Conservation (phyloP, 92 coral and sea anemone genomes). For the Phymanthus crucifer region DNA sequence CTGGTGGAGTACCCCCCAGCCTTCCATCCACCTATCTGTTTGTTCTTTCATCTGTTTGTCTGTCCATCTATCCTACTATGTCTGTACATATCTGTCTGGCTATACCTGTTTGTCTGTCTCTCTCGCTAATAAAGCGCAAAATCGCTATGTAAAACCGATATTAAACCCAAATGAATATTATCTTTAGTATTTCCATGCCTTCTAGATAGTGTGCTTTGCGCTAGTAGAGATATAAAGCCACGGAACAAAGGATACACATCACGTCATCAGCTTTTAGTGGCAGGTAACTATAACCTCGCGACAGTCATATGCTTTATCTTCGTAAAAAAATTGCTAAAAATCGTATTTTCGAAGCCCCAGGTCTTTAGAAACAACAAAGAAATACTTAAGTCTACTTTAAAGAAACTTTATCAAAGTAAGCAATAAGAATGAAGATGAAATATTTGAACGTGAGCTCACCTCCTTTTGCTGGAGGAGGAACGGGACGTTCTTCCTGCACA, state of each 20-base stretch:
- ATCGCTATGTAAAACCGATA: not conserved
- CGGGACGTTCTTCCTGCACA: slow-evolving; percentile 62
- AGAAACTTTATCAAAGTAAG: not conserved
- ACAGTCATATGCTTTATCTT: not conserved
- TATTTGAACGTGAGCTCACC: slow-evolving; percentile 41
- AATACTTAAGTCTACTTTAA: not conserved
- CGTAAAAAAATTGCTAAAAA: not conserved
- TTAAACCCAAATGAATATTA: not conserved
- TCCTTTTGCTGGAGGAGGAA: slow-evolving; percentile 65
- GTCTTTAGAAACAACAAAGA: not conserved
- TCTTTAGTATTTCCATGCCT: not conserved
- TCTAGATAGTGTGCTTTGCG: not conserved
- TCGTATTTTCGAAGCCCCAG: not conserved
- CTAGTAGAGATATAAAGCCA: not conserved
- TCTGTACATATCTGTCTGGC: not conserved
- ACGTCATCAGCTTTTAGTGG: not conserved
- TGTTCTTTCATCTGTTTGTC: not conserved
- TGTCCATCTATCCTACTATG: not conserved
- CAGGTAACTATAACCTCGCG: slow-evolving; percentile 7
- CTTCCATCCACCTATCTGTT: no score
- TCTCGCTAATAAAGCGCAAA: not conserved
- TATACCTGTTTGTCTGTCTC: not conserved
- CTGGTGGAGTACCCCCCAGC: no score
- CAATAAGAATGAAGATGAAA: not conserved
- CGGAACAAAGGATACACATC: not conserved